These are phyloP conservation scores for Tragelaphus scriptus DNA, from an alignment of 2,113 vertebrate species.

Conservation along the genomic window DNA sequence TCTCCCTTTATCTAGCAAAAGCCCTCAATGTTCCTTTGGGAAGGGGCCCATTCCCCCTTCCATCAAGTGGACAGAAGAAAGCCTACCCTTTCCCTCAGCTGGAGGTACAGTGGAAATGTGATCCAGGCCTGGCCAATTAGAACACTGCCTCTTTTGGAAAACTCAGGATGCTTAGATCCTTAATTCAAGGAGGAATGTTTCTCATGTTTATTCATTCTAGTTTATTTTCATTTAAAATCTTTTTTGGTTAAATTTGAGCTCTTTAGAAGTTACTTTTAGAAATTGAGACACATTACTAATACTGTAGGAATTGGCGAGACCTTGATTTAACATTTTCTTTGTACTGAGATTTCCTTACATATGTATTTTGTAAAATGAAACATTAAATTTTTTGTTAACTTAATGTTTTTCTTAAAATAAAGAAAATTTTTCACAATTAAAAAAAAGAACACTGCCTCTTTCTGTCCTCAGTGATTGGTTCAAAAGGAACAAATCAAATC, in stretches of 20 bases:
- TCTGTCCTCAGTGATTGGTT: background rate
- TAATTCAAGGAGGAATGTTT: conserved; percentile 62
- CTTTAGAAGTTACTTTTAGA: conserved; percentile 71
- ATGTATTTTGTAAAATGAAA: conserved; percentile 72
- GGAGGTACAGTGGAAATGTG: background rate
- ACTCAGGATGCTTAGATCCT: conserved; percentile 73
- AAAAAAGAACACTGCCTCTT: background rate
- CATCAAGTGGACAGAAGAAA: background rate
- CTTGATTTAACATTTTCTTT: conserved; percentile 73
- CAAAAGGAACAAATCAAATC: background rate
- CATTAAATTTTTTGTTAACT: conserved; percentile 73
- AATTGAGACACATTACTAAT: conserved; percentile 74
- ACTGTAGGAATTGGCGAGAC: conserved; percentile 71
- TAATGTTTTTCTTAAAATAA: conserved; percentile 76
- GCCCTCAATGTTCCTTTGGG: background rate
- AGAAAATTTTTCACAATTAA: conserved; percentile 70
- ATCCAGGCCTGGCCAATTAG: background rate
- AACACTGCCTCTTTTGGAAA: conserved; percentile 36
- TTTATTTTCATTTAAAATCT: conserved; percentile 69
- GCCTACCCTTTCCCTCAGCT: background rate
- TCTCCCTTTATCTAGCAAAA: background rate
- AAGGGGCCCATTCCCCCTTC: background rate
- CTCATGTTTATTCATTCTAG: conserved; percentile 66
- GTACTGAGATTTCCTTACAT: conserved; percentile 71
- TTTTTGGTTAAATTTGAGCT: conserved; percentile 72